A percentile compares a stretch with the other conserved stretches of the same genome.
phyloP scores from a whole-genome alignment of 2,888 invertebrate genomes.

The Drosophila formosana region DNA sequence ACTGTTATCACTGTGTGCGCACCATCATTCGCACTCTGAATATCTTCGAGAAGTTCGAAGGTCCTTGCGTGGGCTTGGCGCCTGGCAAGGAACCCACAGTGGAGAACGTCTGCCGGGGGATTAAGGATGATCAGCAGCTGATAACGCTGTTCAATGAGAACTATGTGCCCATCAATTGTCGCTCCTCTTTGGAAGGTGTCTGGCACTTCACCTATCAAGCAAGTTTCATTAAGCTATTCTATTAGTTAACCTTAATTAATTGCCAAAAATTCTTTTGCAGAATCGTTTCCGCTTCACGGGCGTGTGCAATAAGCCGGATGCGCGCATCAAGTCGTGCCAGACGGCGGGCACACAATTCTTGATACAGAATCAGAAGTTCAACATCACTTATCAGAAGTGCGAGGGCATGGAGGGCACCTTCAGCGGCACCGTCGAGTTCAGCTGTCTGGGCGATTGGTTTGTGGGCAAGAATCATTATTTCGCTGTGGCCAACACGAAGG shows the following conservation, averaged over 20 bases:
- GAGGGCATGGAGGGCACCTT: conserved; percentile 95
- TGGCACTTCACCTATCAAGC: conserved; percentile 96
- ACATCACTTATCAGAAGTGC: conserved; percentile 96
- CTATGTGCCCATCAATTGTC: conserved; percentile 95
- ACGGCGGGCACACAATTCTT: conserved; percentile 97
- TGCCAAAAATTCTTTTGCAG: conserved; percentile 74
- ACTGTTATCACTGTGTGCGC: conserved; percentile 94
- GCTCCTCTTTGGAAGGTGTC: conserved; percentile 97
- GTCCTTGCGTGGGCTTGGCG: conserved; percentile 91
- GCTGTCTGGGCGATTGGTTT: conserved; percentile 98
- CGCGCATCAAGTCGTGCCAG: conserved; percentile 96
- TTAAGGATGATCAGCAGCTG: conserved; percentile 92
- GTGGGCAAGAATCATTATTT: conserved; percentile 98
- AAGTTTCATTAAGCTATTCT: conserved; percentile 3
- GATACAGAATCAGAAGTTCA: conserved; percentile 98
- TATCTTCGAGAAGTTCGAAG: conserved; percentile 94
- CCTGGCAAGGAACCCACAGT: conserved; percentile 89
- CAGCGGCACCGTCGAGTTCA: conserved; percentile 96
- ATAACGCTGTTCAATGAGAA: conserved; percentile 95
- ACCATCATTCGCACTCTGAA: conserved; percentile 94
- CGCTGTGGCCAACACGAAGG: conserved; percentile 98
- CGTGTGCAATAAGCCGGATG: conserved; percentile 95
- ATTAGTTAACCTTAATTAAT: conserved; percentile 16
- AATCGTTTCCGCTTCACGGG: conserved; percentile 96
- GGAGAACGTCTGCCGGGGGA: conserved; percentile 90